Base-by-base conservation (phyloP, 2,888 invertebrate species). In the Panopea generosa region DNA sequence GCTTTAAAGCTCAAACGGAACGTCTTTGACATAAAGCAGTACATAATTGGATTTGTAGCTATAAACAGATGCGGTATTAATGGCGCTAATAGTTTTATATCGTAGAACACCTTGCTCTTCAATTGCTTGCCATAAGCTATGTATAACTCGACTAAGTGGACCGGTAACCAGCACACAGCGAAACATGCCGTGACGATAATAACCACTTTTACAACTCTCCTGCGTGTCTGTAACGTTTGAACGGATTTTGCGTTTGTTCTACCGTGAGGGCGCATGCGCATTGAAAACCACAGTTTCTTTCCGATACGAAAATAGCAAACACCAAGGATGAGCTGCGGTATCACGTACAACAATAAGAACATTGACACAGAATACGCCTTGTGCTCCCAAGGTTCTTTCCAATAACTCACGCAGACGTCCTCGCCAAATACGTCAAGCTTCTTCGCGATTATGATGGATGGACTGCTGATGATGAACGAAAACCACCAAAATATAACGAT, bases 1-100 rank as follows among this genome's bases (percentile, higher is more conserved):
- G 74, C 71, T 60, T 72, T 79, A 24, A 79, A 75, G 40, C 43
- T 69, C 16, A 59, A 68, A 43, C 77, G 63, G 47, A 83, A 80
- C 18, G 77, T 72, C 50, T 79, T 83, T 40, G 76, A 77, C 75
- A 83, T 77, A 26, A 83, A 83, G 49, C 77, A 80, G 45, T 83
- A 83, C 27, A 83, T 83, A 27, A 80, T 67, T 0, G 82, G 82
- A 57, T 83, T 80, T 20, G 77, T 71, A 11, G 79, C 77, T 18
- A 75, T 74, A 26, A 73, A 74, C 2, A 77, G 43, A 50, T 83
- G 79, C 0, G 82, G 70, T 38, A 80, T 66, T 60, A 79, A 66
- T 1, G 79, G 79, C 9, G 82, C 68, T n/a, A 80, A 47, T 14
- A 72, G 50, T 59, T 80, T 79, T 14, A 83, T 47, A 45, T 83